A percentile compares a stretch with the other conserved stretches of the same genome.
Evolutionary conservation across 2,113 vertebrate species (phyloP).

Genomic region (Thomomys bottae): DNA sequence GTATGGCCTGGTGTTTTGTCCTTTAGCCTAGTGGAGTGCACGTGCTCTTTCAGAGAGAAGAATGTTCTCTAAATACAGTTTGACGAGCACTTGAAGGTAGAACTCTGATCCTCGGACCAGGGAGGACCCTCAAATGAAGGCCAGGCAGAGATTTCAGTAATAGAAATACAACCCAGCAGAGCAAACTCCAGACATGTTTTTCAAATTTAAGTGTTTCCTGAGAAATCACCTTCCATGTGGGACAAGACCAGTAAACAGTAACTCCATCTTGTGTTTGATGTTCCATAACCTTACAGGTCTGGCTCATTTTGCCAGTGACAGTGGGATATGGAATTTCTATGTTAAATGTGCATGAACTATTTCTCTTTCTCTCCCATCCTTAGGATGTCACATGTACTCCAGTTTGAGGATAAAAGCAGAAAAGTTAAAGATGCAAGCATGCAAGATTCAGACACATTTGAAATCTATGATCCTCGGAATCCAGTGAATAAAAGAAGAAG

Average conservation of each 20-base stretch:
- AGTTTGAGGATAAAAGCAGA: slow-evolving; percentile 96
- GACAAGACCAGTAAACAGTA: slow-evolving; percentile 13
- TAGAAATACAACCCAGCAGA: slow-evolving; percentile 48
- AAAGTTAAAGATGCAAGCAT: slow-evolving; percentile 98
- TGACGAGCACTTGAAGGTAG: slow-evolving; percentile 39
- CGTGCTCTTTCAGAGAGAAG: slow-evolving; percentile 11
- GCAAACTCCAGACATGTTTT: slow-evolving; percentile 48
- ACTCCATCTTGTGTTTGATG: not conserved
- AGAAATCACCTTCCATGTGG: slow-evolving; percentile 23
- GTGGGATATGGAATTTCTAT: not conserved
- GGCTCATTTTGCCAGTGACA: not conserved
- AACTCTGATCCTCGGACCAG: slow-evolving; percentile 30
- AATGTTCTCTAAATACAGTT: slow-evolving; percentile 5
- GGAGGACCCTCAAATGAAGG: slow-evolving; percentile 41
- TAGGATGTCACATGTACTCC: slow-evolving; percentile 97
- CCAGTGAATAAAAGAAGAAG: slow-evolving; percentile 96
- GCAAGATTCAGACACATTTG: slow-evolving; percentile 98
- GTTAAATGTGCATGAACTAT: not conserved
- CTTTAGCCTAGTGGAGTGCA: not conserved
- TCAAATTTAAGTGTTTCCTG: slow-evolving; percentile 49
- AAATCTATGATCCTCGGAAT: slow-evolving; percentile 98
- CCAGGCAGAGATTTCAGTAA: slow-evolving; percentile 28
- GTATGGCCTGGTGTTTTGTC: not conserved
- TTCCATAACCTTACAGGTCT: not conserved
- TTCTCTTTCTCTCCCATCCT: slow-evolving; percentile 77